Conservation (phyloP, 2,888 invertebrate species). For the Epiblema foenella region DNA sequence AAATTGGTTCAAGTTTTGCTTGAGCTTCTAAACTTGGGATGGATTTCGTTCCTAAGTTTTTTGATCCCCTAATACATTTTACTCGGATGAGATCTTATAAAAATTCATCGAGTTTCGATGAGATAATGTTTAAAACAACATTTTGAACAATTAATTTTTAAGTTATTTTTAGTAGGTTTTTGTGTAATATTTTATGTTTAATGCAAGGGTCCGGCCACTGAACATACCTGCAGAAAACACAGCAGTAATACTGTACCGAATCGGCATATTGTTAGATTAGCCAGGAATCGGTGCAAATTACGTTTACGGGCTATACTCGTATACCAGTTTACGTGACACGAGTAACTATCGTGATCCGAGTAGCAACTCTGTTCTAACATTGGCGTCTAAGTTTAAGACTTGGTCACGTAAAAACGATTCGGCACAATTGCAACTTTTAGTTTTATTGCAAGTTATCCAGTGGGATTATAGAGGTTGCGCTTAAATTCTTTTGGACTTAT, state of each 20-base stretch:
- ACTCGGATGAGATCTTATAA: conserved; percentile 19
- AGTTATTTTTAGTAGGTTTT: background rate
- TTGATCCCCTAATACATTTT: conserved; percentile 29
- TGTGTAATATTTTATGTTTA: background rate
- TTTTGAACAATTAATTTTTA: conserved; percentile 19
- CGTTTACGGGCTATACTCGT: background rate
- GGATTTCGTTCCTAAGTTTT: conserved; percentile 33
- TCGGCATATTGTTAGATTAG: too few species aligned
- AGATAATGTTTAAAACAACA: background rate
- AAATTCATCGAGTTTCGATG: conserved; percentile 5
- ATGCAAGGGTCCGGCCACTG: too few species aligned
- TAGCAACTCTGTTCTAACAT: conserved; percentile 1
- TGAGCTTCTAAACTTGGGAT: conserved; percentile 35
- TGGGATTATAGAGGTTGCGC: background rate
- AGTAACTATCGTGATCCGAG: background rate
- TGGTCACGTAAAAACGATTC: conserved; percentile 28
- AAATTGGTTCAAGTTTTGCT: conserved; percentile 23
- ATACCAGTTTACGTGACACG: background rate
- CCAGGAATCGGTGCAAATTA: background rate
- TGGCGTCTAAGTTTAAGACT: conserved; percentile 1
- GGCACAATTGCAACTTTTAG: conserved; percentile 20
- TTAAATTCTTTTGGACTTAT: background rate
- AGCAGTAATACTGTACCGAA: too few species aligned
- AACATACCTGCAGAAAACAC: too few species aligned
- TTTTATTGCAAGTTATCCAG: conserved; percentile 13